Evolutionary conservation across 2,888 invertebrate species (phyloP), one percentile per base, ranked within the genome.

Genomic region (Hartigia nigra): DNA sequence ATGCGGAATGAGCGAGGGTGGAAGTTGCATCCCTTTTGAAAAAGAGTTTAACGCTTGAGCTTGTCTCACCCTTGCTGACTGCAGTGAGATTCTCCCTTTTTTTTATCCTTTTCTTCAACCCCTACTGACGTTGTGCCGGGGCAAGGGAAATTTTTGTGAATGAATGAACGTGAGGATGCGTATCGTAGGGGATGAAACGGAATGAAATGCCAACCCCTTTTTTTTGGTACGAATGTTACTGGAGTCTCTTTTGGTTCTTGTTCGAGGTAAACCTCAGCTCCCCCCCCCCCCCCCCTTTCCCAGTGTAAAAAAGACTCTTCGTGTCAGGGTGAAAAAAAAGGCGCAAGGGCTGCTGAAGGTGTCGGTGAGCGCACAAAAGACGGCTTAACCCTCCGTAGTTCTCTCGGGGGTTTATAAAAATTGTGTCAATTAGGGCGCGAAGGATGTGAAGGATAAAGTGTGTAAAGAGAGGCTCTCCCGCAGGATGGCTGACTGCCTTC

Each of bases 341-440:
- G 81, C 80, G 80, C 81, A 79, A 85, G 82, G 85, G 83, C 80
- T 78, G 82, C 77, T 81, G 85, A 84, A 87, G 83, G 86, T 84
- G 87, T 85, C 81, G 85, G 83, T 81, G 82, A 78, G 79, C 82
- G 83, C 83, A 85, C 82, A 88, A 87, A 86, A 86, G 87, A 84
- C 84, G 85, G 84, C 81, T 86, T 83, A 84, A 88, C 86, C 87
- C 85, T 85, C 85, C 81, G 81, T 81, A 82, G 83, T 82, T 77
- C 81, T 82, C 82, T 84, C 76, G 84, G 84, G 86, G 86, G 86
- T 88, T 87, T 87, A 87, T 86, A 88, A 88, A 88, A 88, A 89
- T 89, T 87, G 88, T 89, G 89, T 89, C 89, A 89, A 89, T 89
- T 89, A 88, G 86, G 86, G 84, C 82, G 86, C 84, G 85, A 85